Percentiles rank a stretch among this genome's conserved stretches.
These are phyloP conservation scores for Ypsolopha sequella DNA, from an alignment of 2,888 invertebrate genomes.

Conservation along the genomic window DNA sequence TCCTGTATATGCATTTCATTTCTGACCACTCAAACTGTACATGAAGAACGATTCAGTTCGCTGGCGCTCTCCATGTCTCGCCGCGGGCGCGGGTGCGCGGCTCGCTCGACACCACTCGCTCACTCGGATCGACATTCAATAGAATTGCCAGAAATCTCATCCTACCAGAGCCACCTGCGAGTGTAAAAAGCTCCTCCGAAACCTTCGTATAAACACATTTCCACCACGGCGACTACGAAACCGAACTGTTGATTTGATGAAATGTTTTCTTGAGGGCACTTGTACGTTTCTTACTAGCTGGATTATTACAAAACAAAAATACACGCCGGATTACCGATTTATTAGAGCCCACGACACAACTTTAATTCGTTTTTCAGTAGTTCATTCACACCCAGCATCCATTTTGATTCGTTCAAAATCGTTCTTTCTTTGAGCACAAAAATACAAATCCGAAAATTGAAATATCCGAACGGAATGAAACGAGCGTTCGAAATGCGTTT, in stretches of 20 bases:
- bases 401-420: constrained; percentile 71
- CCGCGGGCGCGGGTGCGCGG: constrained; percentile 36
- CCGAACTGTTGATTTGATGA: constrained; percentile 35
- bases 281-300: constrained; percentile 37
- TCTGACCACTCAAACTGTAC: constrained; percentile 65
- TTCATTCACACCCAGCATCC: constrained; percentile 72
- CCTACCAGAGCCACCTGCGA: constrained; percentile 64
- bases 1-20: constrained; percentile 78
- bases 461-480: constrained; percentile 8
- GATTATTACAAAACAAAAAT: constrained; percentile 48
- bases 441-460: constrained; percentile 27
- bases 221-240: constrained; percentile 57
- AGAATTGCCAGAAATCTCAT: constrained; percentile 63
- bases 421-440: constrained; percentile 55
- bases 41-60: constrained; percentile 60
- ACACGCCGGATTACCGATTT: constrained; percentile 54
- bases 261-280: constrained; percentile 35
- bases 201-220: constrained; percentile 64
- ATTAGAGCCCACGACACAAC: constrained; percentile 66
- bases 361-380: constrained; percentile 68
- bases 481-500: constrained; percentile 19
- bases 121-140: constrained; percentile 46
- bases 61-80: constrained; percentile 59
- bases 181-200: constrained; percentile 44
- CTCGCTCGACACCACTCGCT: constrained; percentile 42